Evolutionary conservation across 2,888 invertebrate genomes (phyloP).

Genomic region (Baccha elongata): DNA sequence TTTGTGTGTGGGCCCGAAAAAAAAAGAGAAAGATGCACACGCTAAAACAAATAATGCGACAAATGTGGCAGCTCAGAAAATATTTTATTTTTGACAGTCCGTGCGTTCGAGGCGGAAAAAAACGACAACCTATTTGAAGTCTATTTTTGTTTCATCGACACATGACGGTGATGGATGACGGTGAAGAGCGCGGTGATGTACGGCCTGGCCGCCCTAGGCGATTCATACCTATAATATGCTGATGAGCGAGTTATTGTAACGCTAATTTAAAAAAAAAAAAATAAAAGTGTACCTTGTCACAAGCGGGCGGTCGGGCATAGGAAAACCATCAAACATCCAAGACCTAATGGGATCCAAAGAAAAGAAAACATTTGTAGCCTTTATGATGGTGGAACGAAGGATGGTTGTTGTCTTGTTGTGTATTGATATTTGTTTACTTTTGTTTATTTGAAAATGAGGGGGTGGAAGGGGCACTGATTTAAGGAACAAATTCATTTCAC

Average conservation of each 20-base stretch:
- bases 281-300: constrained; percentile 27
- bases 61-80: constrained; percentile 74
- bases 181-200: constrained; percentile 19
- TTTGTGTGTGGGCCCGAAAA: constrained; percentile 49
- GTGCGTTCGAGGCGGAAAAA: neutral
- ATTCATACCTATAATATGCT: constrained; percentile 21
- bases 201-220: constrained; percentile 6
- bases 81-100: constrained; percentile 71
- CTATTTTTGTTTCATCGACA: constrained; percentile 72
- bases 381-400: constrained; percentile 24
- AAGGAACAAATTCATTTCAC: constrained; percentile 23
- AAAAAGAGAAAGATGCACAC: constrained; percentile 33
- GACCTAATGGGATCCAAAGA: constrained; percentile 73
- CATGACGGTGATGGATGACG: constrained; percentile 63
- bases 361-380: constrained; percentile 74
- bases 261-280: constrained; percentile 59
- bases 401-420: constrained; percentile 52
- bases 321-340: constrained; percentile 35
- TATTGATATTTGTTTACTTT: constrained; percentile 66
- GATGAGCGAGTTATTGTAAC: constrained; percentile 60
- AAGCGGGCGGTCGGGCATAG: constrained; percentile 31
- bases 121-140: constrained; percentile 56
- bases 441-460: constrained; percentile 47
- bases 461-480: constrained; percentile 23
- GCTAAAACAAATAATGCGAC: constrained; percentile 72